Base-by-base conservation (phyloP, 92 coral and sea anemone species). In the Galaxea fascicularis region DNA sequence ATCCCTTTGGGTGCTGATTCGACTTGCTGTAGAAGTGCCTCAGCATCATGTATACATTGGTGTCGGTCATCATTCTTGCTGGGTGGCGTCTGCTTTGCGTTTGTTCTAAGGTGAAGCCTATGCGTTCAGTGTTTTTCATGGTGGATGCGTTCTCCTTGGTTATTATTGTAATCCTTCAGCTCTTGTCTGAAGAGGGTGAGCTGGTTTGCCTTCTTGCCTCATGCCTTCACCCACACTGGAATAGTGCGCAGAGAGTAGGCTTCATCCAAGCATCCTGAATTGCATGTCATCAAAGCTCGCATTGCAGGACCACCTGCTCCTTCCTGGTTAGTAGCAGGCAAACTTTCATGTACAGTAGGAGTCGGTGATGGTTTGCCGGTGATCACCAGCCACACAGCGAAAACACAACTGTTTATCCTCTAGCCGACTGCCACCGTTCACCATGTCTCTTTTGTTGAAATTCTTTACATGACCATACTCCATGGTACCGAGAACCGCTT, bases 211-310 rank as follows among this genome's bases (percentile, higher is more conserved):
- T 67, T 90, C 22, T 35, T 76, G 11, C 87, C 75, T 79, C 76
- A 78, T 47, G 93, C 90, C 72, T 80, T 86, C 16, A 90, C 22
- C 90, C 90, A 90, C 11, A 86, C 90, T 0, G 90, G 87, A 58
- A 80, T 62, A 15, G 93, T 90, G 3, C 88, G 78, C 78, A 90
- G 66, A 4, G 90, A 80, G 56, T 63, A 59, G 65, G 80, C 66
- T 72, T 89, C 92, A n/a, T n/a, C n/a, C 26, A 53, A 9, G 58
- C 82, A 39, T 28, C 45, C 58, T 16, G 54, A 13, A 65, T 31
- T 76, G 66, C 51, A 53, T 20, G 83, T 78, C 25, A 74, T 73
- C 65, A 63, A 60, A 10, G 79, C 24, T 78, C 78, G 76, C 12
- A 71, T 27, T 35, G 67, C 73, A 35, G 54, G 58, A 44, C 59